phyloP scores from a whole-genome alignment of 2,888 invertebrate species.

The Gari tellinella region DNA sequence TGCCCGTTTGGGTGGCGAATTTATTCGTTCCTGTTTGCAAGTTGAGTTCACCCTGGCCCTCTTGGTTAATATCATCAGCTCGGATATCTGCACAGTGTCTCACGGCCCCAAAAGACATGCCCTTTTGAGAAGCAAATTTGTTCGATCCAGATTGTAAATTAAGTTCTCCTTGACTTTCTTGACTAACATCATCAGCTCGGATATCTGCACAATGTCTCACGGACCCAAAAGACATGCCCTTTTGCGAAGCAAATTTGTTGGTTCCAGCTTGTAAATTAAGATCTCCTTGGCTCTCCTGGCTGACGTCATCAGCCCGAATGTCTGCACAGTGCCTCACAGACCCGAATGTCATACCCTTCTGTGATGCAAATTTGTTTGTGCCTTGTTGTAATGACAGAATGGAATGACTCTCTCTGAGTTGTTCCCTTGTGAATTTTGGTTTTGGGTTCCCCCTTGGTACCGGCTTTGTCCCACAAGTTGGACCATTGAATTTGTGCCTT shows the following conservation, averaged over 20 bases:
- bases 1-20: conserved; percentile 78
- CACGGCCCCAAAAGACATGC: conserved; percentile 81
- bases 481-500: conserved; percentile 79
- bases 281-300: conserved; percentile 73
- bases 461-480: conserved; percentile 81
- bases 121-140: conserved; percentile 80
- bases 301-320: conserved; percentile 79
- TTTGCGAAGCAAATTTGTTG: conserved; percentile 82
- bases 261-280: conserved; percentile 81
- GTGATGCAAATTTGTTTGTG: conserved; percentile 81
- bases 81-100: conserved; percentile 81
- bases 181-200: conserved; percentile 72
- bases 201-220: conserved; percentile 82
- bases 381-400: conserved; percentile 77
- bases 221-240: conserved; percentile 82
- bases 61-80: conserved; percentile 72
- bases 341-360: conserved; percentile 71
- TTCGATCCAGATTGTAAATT: conserved; percentile 81
- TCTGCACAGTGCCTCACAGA: conserved; percentile 80
- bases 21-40: conserved; percentile 78
- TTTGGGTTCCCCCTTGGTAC: conserved; percentile 42
- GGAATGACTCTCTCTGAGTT: conserved; percentile 71
- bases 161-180: conserved; percentile 72
- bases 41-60: conserved; percentile 68
- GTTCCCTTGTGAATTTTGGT: conserved; percentile 78